A percentile compares a stretch with the other conserved stretches of the same genome.
Evolutionary conservation across 53 echinoderm and acorn worm species (phyloP).

Genomic region (Paelopatides confundens): DNA sequence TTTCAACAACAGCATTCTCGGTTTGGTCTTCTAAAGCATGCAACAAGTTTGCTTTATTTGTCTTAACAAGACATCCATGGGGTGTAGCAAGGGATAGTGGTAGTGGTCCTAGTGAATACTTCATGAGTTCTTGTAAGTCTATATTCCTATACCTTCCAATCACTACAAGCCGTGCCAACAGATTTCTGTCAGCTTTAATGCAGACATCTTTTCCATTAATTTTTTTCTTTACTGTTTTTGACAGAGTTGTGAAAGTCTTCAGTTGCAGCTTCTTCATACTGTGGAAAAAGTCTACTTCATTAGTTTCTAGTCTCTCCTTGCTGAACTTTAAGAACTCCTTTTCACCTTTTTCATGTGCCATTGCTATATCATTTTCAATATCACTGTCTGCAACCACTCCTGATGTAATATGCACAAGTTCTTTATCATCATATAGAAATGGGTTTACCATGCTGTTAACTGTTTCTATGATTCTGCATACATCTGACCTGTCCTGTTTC

Average conservation of each 20-base stretch:
- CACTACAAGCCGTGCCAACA: constrained; percentile 53
- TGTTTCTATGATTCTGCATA: constrained; percentile 2
- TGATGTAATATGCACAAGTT: constrained; percentile 63
- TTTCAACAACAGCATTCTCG: neutral
- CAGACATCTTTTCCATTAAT: constrained; percentile 55
- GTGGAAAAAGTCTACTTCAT: constrained; percentile 41
- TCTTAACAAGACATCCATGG: constrained; percentile 53
- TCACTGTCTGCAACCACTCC: constrained; percentile 50
- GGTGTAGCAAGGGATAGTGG: constrained; percentile 48
- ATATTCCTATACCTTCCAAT: constrained; percentile 37
- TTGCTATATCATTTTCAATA: constrained; percentile 25
- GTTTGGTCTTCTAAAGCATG: constrained; percentile 54
- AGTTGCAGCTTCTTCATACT: constrained; percentile 51
- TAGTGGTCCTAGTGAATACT: constrained; percentile 56
- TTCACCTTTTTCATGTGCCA: constrained; percentile 44
- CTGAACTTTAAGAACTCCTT: constrained; percentile 29
- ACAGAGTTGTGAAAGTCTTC: constrained; percentile 58
- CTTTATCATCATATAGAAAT: constrained; percentile 28
- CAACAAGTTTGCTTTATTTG: constrained; percentile 52
- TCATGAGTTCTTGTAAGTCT: constrained; percentile 45
- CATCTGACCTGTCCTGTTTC: constrained; percentile 12
- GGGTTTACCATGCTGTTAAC: constrained; percentile 21
- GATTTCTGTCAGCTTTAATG: constrained; percentile 58
- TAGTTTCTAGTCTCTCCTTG: constrained; percentile 47
- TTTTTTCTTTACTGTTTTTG: constrained; percentile 1